A percentile compares a stretch with the other conserved stretches of the same genome.
These are phyloP conservation scores for Tachuris rubrigastra DNA, from an alignment of 2,113 vertebrate genomes.

Conservation along the genomic window DNA sequence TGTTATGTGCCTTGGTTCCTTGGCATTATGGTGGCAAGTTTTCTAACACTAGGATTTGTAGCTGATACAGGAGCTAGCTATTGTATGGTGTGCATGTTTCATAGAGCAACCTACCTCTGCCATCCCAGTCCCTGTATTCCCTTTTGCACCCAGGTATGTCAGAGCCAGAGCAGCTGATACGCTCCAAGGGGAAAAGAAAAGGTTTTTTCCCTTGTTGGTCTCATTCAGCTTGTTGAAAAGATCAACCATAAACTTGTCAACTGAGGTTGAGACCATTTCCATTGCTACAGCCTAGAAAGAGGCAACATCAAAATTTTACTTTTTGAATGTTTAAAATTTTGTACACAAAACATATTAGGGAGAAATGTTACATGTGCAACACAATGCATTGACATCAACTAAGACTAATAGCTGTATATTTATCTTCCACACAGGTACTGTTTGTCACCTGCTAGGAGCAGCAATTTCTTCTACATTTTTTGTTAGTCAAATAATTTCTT, in stretches of 20 bases:
- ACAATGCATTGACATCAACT: neutral
- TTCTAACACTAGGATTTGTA: neutral
- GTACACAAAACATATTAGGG: neutral
- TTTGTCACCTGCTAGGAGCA: neutral
- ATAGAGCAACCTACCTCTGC: slow-evolving; percentile 72
- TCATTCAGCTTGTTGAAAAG: slow-evolving; percentile 79
- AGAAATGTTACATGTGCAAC: neutral
- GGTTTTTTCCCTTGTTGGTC: slow-evolving; percentile 57
- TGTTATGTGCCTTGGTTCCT: neutral
- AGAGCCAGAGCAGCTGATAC: slow-evolving; percentile 86
- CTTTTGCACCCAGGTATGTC: slow-evolving; percentile 82
- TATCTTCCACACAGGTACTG: neutral
- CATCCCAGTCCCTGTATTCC: slow-evolving; percentile 84
- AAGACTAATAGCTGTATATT: neutral
- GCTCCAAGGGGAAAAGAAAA: slow-evolving; percentile 88
- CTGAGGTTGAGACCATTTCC: slow-evolving; percentile 74
- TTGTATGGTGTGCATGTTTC: too few species aligned
- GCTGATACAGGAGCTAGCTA: neutral
- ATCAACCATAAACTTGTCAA: slow-evolving; percentile 81
- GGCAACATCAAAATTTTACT: neutral
- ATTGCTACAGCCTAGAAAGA: slow-evolving; percentile 70
- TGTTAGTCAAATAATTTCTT: neutral
- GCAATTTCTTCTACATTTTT: neutral
- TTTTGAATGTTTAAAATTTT: neutral
- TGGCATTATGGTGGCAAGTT: neutral